These are phyloP conservation scores for Onchidella celtica DNA, from an alignment of 2,888 invertebrate genomes.

Conservation along the genomic window DNA sequence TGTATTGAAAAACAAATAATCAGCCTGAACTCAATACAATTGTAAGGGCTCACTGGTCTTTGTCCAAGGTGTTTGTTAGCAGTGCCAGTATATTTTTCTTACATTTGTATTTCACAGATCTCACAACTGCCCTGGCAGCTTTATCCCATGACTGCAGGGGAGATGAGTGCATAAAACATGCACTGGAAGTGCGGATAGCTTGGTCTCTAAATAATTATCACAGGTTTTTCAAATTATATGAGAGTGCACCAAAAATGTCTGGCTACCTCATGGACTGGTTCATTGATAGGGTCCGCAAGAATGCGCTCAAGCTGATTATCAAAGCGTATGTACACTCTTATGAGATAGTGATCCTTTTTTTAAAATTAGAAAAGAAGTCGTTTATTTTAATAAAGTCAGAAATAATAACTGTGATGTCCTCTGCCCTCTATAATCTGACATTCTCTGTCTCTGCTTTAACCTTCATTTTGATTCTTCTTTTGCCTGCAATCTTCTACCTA, in stretches of 20 bases:
- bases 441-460: no score
- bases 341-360: no score
- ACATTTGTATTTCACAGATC: slow-evolving; percentile 85
- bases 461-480: neutral
- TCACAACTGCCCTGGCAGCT: slow-evolving; percentile 93
- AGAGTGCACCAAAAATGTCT: slow-evolving; percentile 94
- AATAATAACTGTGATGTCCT: neutral
- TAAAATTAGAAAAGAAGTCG: no score
- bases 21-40: no score
- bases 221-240: slow-evolving; percentile 94
- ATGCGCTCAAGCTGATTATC: slow-evolving; percentile 93
- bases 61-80: no score
- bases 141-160: slow-evolving; percentile 88
- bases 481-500: neutral
- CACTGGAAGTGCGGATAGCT: slow-evolving; percentile 92
- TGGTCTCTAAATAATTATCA: slow-evolving; percentile 96
- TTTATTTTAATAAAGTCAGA: neutral
- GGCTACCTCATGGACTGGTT: slow-evolving; percentile 99
- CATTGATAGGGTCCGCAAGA: slow-evolving; percentile 95
- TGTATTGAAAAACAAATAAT: no score
- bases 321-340: slow-evolving; percentile 97
- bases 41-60: no score
- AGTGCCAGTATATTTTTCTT: neutral
- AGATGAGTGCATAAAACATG: slow-evolving; percentile 91
- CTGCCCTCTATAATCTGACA: neutral